These are phyloP conservation scores for Cancer borealis DNA, from an alignment of 2,888 invertebrate genomes.

Conservation along the genomic window DNA sequence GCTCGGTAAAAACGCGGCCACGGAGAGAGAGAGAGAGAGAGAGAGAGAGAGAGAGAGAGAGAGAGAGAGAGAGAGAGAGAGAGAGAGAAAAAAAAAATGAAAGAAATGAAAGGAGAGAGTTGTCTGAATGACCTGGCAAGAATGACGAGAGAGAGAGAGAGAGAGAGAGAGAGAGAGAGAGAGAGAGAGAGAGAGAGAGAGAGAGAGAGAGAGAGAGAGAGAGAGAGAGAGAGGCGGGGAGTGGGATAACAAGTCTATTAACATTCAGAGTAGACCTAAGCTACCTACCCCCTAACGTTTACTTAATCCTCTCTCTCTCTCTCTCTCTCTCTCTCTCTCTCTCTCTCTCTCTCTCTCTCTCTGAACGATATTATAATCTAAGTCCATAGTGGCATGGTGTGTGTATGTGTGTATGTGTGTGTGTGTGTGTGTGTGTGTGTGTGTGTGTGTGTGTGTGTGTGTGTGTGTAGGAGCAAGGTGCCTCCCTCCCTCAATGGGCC, in stretches of 20 bases:
- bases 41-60: too few relatives aligned
- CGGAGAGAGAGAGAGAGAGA: too few relatives aligned
- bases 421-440: background rate
- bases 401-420: background rate
- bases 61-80: too few relatives aligned
- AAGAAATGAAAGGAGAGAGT: too few relatives aligned
- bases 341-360: too few relatives aligned
- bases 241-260: background rate
- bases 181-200: constrained; percentile 20
- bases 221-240: background rate
- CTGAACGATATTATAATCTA: too few relatives aligned
- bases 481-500: background rate
- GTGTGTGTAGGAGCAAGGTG: background rate
- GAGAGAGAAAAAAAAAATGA: too few relatives aligned
- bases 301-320: background rate
- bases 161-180: constrained; percentile 8
- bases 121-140: too few relatives aligned
- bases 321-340: too few relatives aligned
- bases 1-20: too few relatives aligned
- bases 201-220: background rate
- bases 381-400: too few relatives aligned
- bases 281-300: background rate
- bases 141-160: background rate
- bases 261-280: background rate
- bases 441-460: background rate